Base-by-base conservation (phyloP, 2,797 vertebrate genomes). In the Amblyopsis hoosieri region DNA sequence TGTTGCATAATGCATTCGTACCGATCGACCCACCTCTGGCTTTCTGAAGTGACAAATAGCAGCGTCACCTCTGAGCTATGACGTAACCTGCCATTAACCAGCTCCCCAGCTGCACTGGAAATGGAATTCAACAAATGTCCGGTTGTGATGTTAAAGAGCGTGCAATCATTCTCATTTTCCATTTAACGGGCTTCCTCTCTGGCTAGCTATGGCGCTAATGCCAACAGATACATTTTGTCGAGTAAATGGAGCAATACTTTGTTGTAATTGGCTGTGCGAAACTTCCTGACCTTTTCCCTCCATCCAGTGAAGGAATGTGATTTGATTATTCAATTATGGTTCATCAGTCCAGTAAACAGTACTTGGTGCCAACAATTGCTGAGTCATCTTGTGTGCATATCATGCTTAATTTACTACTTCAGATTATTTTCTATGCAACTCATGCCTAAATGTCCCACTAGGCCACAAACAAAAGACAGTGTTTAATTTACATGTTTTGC, bases 211-310 rank as follows among this genome's bases (percentile, higher is more conserved):
- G 54, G 65, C 37, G 46, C 50, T 48, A 47, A 56, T 52, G 63
- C 1, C 29, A 47, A 12, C 50, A 60, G 55, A 65, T 74, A 72
- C 79, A 72, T 67, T 37, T 37, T 37, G 74, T 54, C 62, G 67
- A 73, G 29, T 7, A 29, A 54, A 37, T 50, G 55, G 66, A 1
- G 51, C 55, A 12, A 68, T 53, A 48, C 46, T 12, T 46, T 0
- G 37, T 31, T 3, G 62, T 57, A 72, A 60, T 47, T 62, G 19
- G 48, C 63, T 63, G 63, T 67, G 75, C 72, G 57, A 74, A 64
- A 76, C 57, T 62, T 57, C 31, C 60, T 65, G 82, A 82, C 82
- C 84, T 83, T 85, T 76, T 6, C 68, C 72, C 62, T 72, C 69
- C 72, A 29, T 77, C 23, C 23, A 29, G 3, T 29, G 23, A 29